Conservation (phyloP, 1,140 invertebrate genomes). For the Rhopalosiphum padi region DNA sequence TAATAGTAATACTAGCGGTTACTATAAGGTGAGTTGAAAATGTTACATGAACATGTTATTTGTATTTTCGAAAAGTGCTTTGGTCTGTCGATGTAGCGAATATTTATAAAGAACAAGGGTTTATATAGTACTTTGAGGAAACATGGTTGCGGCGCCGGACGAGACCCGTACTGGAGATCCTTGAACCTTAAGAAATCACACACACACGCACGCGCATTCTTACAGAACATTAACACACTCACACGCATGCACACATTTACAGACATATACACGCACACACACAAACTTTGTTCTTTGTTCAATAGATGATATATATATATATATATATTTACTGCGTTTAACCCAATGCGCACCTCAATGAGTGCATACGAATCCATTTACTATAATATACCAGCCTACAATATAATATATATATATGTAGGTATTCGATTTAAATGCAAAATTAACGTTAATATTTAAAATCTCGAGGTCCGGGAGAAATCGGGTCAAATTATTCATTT, state of each 20-base stretch:
- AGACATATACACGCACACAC: background rate
- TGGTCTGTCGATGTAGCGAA: slow-evolving; percentile 20
- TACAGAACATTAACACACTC: background rate
- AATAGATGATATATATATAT: background rate
- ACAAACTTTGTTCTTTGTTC: slow-evolving; percentile 34
- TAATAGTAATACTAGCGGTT: slow-evolving; percentile 77
- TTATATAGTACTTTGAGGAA: background rate
- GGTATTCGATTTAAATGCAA: background rate
- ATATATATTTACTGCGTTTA: background rate
- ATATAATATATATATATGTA: background rate
- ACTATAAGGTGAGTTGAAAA: slow-evolving; percentile 74
- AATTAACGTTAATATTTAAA: background rate
- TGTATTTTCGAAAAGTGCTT: background rate
- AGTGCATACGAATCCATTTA: background rate
- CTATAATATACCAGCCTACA: background rate
- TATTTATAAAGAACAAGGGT: slow-evolving; percentile 28
- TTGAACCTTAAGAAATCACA: slow-evolving; percentile 50
- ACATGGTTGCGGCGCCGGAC: background rate
- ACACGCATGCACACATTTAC: background rate
- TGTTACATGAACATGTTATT: background rate
- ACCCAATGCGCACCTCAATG: slow-evolving; percentile 45
- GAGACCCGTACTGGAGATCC: slow-evolving; percentile 48
- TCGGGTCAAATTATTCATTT: slow-evolving; percentile 10
- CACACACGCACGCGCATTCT: background rate
- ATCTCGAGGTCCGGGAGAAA: slow-evolving; percentile 16